Base-by-base conservation (phyloP, 1,140 invertebrate species). In the Drosophila kepulauana region DNA sequence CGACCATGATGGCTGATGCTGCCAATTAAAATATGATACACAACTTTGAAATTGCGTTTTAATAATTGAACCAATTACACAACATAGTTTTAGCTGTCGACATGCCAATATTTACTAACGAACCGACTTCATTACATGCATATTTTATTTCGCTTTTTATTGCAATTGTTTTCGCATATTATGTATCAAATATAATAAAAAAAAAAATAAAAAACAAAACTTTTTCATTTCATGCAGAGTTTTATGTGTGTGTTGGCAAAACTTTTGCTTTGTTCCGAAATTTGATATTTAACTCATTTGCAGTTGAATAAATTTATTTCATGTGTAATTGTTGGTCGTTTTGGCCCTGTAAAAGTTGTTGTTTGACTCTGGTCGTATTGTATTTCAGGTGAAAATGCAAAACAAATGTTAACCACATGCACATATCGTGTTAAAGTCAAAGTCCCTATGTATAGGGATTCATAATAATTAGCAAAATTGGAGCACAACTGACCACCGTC, bases 401-500 rank as follows among this genome's bases (percentile, higher is more conserved):
- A 61, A 13, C 38, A 62, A 43, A 59, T 41, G 7, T 11, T 11
- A 15, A 56, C 7, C 13, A 52, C n/a, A 58, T 46, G 51, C 33
- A 35, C 1, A 48, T 16, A 57, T 51, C 30, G n/a, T 46, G 25
- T 58, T 41, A 33, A 33, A 13, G 25, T 7, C 3, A 5, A 30
- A 38, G 35, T 3, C 10, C 51, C 8, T 49, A 35, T n/a, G 20
- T 56, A 49, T 43, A 62, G 66, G 71, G 57, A 82, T 78, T 63
- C 75, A 78, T 82, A 76, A 82, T 78, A 78, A 82, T 82, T 82
- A 82, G 75, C 46, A 49, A 82, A 78, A 57, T 78, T 65, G 69
- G 20, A 65, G 52, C 56, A 5, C 30, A 58, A 59, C 35, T 58
- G 45, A 59, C 59, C 67, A 35, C 66, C 48, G 38, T 25, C 3